A percentile compares a stretch with the other conserved stretches of the same genome.
phyloP scores from a whole-genome alignment of 2,797 vertebrate species.

The Cirrhinus mrigala region DNA sequence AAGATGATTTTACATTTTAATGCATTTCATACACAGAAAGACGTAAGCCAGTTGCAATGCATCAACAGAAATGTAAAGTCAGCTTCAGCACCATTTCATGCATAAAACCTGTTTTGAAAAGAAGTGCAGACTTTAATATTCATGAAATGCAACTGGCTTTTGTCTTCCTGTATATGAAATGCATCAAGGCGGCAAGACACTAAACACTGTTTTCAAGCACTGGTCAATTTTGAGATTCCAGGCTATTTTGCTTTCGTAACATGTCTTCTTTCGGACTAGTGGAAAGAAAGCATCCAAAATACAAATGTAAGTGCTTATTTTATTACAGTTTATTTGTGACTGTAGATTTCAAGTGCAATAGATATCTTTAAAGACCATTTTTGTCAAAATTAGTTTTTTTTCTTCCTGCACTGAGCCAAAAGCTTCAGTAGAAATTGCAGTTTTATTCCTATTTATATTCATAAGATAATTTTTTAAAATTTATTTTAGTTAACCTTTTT shows the following conservation, averaged over 20 bases:
- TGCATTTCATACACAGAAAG: background rate
- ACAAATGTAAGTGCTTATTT: background rate
- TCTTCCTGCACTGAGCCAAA: background rate
- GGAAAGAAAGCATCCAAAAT: background rate
- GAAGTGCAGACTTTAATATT: background rate
- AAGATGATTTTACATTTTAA: background rate
- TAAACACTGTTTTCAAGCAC: background rate
- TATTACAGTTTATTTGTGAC: background rate
- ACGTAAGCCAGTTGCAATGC: background rate
- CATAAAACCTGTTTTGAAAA: conserved; percentile 10
- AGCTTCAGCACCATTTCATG: background rate
- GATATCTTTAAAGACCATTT: background rate
- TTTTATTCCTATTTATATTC: background rate
- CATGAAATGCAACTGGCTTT: background rate
- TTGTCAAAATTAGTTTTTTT: background rate
- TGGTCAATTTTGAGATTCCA: background rate
- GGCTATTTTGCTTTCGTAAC: background rate
- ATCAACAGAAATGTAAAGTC: background rate
- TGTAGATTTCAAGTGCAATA: background rate
- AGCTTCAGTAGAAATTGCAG: background rate
- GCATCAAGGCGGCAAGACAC: background rate
- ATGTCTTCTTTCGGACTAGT: background rate
- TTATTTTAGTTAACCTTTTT: too few species aligned
- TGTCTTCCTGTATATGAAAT: background rate
- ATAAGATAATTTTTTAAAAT: background rate